Conservation (phyloP, 2,113 vertebrate species). For the Malurus elegans region DNA sequence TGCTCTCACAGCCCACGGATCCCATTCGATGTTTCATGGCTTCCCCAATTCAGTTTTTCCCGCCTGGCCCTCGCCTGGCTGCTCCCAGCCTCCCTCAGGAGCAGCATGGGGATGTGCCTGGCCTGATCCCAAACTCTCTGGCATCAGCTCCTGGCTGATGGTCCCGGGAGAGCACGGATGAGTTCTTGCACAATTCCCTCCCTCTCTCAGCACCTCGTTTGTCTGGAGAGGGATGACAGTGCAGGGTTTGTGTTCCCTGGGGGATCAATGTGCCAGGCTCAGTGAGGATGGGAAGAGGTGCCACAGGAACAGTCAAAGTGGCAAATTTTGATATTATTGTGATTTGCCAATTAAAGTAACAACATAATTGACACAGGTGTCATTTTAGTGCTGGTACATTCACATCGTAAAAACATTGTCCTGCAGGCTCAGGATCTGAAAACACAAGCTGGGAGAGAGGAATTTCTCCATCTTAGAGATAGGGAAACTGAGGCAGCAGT, state of each 20-base stretch:
- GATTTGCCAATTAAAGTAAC: neutral
- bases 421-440: neutral
- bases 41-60: neutral
- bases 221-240: neutral
- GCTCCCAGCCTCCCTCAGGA: neutral
- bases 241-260: neutral
- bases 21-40: neutral
- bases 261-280: neutral
- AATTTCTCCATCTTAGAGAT: neutral
- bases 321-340: neutral
- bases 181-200: neutral
- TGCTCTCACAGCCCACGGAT: accelerated
- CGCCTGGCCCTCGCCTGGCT: neutral
- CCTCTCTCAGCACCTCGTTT: neutral
- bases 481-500: neutral
- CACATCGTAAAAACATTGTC: neutral
- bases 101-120: neutral
- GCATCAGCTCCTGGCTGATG: neutral
- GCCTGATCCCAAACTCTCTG: neutral
- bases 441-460: neutral
- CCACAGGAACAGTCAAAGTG: neutral
- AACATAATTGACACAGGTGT: neutral
- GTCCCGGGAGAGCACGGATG: neutral
- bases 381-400: neutral
- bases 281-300: neutral